phyloP scores from a whole-genome alignment of 2,113 vertebrate species.

The Nothobranchius kuhntae region DNA sequence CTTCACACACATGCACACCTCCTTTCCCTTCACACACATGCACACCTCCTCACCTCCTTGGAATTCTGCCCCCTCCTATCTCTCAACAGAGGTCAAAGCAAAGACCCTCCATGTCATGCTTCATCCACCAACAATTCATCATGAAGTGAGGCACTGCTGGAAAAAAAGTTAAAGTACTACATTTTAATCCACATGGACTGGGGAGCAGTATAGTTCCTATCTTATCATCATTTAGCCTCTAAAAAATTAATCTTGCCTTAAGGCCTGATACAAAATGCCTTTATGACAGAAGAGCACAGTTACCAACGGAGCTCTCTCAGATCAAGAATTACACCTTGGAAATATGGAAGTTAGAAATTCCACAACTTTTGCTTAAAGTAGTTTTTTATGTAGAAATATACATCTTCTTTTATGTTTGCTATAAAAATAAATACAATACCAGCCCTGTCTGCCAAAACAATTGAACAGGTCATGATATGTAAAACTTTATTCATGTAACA shows the following conservation, averaged over 20 bases:
- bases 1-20: slow-evolving; percentile 1
- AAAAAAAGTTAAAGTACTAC: slow-evolving; percentile 47
- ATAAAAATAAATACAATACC: background rate
- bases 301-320: slow-evolving; percentile 15
- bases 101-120: slow-evolving; percentile 25
- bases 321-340: background rate
- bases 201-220: slow-evolving; percentile 23
- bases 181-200: slow-evolving; percentile 60
- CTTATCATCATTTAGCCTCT: slow-evolving; percentile 17
- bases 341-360: background rate
- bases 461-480: no score
- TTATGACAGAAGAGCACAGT: slow-evolving; percentile 20
- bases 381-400: no score
- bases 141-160: slow-evolving; percentile 20
- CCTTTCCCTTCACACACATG: slow-evolving; percentile 2
- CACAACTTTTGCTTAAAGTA: background rate
- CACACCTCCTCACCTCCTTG: background rate
- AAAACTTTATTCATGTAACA: no score
- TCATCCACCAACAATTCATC: slow-evolving; percentile 54
- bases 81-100: slow-evolving; percentile 26
- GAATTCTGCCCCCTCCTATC: slow-evolving; percentile 3
- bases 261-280: slow-evolving; percentile 30
- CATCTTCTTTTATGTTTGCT: no score
- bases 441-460: no score
- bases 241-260: slow-evolving; percentile 61